Evolutionary conservation across 2,113 vertebrate genomes (phyloP).

Genomic region (Gymnobelideus leadbeateri): DNA sequence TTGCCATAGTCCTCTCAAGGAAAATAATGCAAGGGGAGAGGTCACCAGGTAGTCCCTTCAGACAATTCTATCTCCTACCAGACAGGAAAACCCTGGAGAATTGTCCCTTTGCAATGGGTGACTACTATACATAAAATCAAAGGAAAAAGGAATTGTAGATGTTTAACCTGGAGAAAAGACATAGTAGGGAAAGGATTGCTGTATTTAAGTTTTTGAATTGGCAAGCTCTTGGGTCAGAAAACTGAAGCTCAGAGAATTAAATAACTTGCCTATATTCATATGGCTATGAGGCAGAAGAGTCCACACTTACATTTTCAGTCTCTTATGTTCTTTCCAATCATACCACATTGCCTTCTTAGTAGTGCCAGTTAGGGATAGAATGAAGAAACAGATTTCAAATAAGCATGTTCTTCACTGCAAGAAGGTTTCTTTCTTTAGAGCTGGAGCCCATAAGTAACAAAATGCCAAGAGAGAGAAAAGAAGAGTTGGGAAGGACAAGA

Average conservation of each 20-base stretch:
- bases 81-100: neutral
- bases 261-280: neutral
- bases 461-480: neutral
- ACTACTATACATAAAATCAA: neutral
- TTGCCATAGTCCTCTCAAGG: neutral
- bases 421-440: neutral
- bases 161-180: neutral
- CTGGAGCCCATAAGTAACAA: neutral
- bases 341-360: neutral
- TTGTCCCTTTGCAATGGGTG: neutral
- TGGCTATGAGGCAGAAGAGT: neutral
- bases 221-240: neutral
- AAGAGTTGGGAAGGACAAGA: neutral
- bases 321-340: neutral
- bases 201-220: neutral
- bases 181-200: neutral
- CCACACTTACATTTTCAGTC: neutral
- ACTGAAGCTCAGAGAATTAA: neutral
- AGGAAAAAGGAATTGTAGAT: neutral
- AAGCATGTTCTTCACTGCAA: neutral
- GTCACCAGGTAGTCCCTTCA: neutral
- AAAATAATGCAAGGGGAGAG: neutral
- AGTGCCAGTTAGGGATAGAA: neutral
- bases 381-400: neutral
- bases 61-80: neutral